Percentiles rank a stretch among this genome's conserved stretches.
These are phyloP conservation scores for Carcharodon carcharias DNA, from an alignment of 2,797 vertebrate genomes.

Conservation along the genomic window DNA sequence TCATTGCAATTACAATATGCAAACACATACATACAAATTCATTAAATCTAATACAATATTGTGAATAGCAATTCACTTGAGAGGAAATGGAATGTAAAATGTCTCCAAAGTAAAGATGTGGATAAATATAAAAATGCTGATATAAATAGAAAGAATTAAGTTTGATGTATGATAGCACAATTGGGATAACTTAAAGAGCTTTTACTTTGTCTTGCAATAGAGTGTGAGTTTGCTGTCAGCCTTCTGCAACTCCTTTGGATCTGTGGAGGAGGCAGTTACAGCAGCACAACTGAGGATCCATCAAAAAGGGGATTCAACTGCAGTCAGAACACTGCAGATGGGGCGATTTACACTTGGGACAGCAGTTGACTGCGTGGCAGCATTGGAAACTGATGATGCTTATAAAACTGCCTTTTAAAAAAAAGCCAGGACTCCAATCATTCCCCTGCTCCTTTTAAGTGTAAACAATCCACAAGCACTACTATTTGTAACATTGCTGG, in stretches of 20 bases:
- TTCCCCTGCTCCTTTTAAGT: neutral
- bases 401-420: neutral
- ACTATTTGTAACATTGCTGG: neutral
- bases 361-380: neutral
- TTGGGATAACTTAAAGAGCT: neutral
- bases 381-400: neutral
- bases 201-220: neutral
- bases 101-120: neutral
- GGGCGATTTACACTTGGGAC: neutral
- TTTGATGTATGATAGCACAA: neutral
- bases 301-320: neutral
- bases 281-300: neutral
- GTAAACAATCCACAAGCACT: too few relatives aligned
- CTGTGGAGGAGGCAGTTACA: neutral
- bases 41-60: neutral
- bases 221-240: neutral
- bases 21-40: neutral
- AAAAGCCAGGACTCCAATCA: neutral
- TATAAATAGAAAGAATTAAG: neutral
- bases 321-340: neutral
- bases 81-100: neutral
- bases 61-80: neutral
- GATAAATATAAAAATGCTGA: neutral
- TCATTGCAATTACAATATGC: neutral
- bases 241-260: neutral